Base-by-base conservation (phyloP, 2,888 invertebrate species). In the Pristionchus maxplancki region DNA sequence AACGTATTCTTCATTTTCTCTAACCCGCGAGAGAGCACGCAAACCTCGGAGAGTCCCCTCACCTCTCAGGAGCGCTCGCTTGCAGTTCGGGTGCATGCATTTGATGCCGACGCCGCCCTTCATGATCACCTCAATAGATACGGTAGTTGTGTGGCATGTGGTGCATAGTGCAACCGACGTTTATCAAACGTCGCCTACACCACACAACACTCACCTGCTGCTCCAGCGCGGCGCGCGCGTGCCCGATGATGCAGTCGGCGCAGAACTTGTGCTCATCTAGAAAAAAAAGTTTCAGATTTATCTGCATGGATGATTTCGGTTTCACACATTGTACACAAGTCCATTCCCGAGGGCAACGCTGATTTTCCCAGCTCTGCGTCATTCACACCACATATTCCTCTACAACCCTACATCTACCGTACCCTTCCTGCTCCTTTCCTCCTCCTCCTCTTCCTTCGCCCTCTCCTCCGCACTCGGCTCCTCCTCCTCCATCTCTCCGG, bases 181-280 rank as follows among this genome's bases (percentile, higher is more conserved):
- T 78, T 78, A 24, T 13, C 78, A 78, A 44, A 34, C 28, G n/a
- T 28, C 40, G 44, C 3, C 50, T n/a, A 28, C 82, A 17, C 44
- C 82, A 48, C 82, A 34, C 31, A 44, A 67, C 31, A 13, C 44
- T 78, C 44, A 88, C 88, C 24, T 78, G 24, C 58, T 88, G 81
- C 28, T 88, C 88, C n/a, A n/a, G 15, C 20, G 88, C 88, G 28
- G 88, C 78, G 24, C 40, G 20, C 40, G 81, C 88, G 88, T 88
- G 81, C 5, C 88, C 88, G 44, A 17, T 28, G n/a, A 88, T 58
- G 88, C 88, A 88, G 20, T 88, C 88, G 34, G 81, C 81, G 44
- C 88, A 88, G 81, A 88, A 88, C 34, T 44, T 37, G 74, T 88
- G 88, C 64, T n/a, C 44, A 20, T 58, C 86, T 87, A 34, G 8